Evolutionary conservation across 2,797 vertebrate species (phyloP).

Genomic region (Rousettus madagascariensis): DNA sequence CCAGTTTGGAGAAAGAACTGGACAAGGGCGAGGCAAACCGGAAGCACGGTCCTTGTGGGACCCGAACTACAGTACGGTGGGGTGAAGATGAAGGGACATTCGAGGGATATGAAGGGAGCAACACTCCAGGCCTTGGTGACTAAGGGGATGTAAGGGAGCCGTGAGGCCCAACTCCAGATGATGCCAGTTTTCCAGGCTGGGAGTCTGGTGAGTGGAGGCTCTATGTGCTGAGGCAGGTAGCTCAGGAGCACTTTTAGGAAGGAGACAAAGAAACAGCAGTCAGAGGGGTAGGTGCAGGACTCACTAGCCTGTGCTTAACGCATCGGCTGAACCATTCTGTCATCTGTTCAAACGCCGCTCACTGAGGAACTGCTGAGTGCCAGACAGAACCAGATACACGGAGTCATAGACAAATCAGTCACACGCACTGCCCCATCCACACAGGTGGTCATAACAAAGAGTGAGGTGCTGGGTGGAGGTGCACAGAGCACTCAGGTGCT

Average conservation of each 20-base stretch:
- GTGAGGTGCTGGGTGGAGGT: no score
- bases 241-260: neutral
- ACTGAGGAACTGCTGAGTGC: neutral
- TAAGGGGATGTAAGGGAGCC: rapidly evolving
- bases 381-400: rapidly evolving
- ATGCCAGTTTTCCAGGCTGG: neutral
- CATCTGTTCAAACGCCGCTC: no score
- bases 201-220: neutral
- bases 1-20: neutral
- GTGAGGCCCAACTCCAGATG: neutral
- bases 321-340: neutral
- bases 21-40: neutral
- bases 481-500: neutral
- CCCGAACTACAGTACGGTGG: neutral
- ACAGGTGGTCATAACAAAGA: neutral
- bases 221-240: neutral
- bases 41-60: neutral
- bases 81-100: neutral
- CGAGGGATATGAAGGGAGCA: neutral
- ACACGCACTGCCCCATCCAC: neutral
- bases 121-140: neutral
- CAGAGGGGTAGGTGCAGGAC: neutral
- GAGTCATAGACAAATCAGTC: neutral
- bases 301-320: neutral
- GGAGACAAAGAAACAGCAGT: neutral